A percentile compares a stretch with the other conserved stretches of the same genome.
Evolutionary conservation across 2,113 vertebrate genomes (phyloP).

Genomic region (Zeus faber): DNA sequence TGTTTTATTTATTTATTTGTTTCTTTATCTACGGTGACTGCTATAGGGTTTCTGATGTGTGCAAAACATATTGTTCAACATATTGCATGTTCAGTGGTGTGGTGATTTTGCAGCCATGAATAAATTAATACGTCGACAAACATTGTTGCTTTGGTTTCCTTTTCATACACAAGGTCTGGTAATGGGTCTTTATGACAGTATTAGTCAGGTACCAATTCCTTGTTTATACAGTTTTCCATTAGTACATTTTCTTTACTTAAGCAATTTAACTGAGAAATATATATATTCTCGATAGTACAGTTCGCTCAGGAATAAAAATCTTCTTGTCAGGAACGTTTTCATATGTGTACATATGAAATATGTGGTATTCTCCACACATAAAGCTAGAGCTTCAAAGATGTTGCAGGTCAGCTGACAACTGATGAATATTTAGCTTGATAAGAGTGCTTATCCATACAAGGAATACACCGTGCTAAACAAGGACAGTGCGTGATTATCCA

Average conservation of each 20-base stretch:
- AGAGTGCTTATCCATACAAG: conserved; percentile 19
- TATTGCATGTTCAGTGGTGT: conserved; percentile 26
- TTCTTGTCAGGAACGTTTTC: too few species aligned
- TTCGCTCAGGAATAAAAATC: too few species aligned
- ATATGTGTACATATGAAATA: background rate
- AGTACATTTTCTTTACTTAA: too few species aligned
- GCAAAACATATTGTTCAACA: conserved; percentile 25
- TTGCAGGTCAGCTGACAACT: conserved; percentile 20
- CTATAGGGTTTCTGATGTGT: conserved; percentile 30
- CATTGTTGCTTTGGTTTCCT: background rate
- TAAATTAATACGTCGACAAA: background rate
- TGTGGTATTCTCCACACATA: conserved; percentile 2
- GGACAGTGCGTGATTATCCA: too few species aligned
- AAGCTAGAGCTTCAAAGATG: conserved; percentile 13
- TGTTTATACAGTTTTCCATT: too few species aligned
- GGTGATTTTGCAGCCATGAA: conserved; percentile 12
- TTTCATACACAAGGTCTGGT: background rate
- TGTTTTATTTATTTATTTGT: background rate
- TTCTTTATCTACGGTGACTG: conserved; percentile 25
- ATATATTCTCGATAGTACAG: too few species aligned
- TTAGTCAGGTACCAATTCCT: background rate
- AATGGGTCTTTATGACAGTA: background rate
- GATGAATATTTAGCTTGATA: conserved; percentile 27
- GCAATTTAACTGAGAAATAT: too few species aligned
- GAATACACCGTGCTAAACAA: too few species aligned